These are phyloP conservation scores for Drosophila suboccidentalis DNA, from an alignment of 2,888 invertebrate species.

Conservation along the genomic window DNA sequence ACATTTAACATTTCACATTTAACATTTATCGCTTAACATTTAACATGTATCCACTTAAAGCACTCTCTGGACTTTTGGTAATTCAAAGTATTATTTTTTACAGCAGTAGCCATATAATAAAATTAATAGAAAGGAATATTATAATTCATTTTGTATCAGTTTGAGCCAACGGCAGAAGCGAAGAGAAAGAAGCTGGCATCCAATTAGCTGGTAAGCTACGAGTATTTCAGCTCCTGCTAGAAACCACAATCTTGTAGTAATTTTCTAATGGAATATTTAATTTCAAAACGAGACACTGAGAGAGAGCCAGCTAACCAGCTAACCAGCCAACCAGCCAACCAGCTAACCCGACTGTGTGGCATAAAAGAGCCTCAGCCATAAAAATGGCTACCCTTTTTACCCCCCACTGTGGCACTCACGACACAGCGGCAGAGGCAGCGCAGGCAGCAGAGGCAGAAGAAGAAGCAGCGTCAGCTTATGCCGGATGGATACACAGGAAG, in stretches of 20 bases:
- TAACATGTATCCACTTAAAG: not conserved
- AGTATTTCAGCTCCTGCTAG: constrained; percentile 45
- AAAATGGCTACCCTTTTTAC: constrained; percentile 75
- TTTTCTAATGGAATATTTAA: constrained; percentile 84
- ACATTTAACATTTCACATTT: constrained; percentile 1
- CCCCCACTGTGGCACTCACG: constrained; percentile 30
- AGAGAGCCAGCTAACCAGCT: constrained; percentile 35
- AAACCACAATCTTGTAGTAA: constrained; percentile 83
- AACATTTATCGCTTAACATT: no score
- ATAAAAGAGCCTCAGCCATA: constrained; percentile 61
- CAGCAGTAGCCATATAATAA: not conserved
- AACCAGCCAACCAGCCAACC: constrained; percentile 23
- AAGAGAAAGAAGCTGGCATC: constrained; percentile 29
- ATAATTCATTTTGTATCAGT: constrained; percentile 21
- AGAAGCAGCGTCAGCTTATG: constrained; percentile 58
- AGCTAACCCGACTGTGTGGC: constrained; percentile 12
- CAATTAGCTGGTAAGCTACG: constrained; percentile 58
- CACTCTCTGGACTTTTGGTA: not conserved
- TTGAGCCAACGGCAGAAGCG: constrained; percentile 16
- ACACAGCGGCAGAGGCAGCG: constrained; percentile 25
- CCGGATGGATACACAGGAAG: constrained; percentile 80
- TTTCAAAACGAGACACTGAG: constrained; percentile 75
- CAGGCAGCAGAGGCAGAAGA: not conserved
- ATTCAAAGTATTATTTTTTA: no score
- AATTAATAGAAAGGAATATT: not conserved